A percentile compares a stretch with the other conserved stretches of the same genome.
Evolutionary conservation across 2,113 vertebrate genomes (phyloP).

Genomic region (Leucosticte australis): DNA sequence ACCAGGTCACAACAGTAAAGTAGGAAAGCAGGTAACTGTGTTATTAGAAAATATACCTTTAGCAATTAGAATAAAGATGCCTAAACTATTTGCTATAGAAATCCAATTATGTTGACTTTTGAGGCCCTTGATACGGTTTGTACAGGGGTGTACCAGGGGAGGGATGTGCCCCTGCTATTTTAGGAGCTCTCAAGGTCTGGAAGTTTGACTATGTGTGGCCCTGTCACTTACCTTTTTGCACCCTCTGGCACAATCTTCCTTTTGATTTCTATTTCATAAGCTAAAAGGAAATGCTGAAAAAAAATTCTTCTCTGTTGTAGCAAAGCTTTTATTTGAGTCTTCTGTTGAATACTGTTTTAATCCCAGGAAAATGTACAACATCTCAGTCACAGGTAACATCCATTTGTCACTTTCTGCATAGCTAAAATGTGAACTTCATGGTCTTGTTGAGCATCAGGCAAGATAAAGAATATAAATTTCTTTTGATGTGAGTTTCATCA

Average conservation of each 20-base stretch:
- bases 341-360: not conserved
- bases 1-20: not conserved
- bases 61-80: not conserved
- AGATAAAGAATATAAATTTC: not conserved
- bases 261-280: not conserved
- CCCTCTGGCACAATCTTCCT: not conserved
- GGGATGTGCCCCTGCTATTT: not conserved
- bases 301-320: not conserved
- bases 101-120: not conserved
- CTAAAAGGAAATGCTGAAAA: not conserved
- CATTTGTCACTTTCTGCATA: not conserved
- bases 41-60: not conserved
- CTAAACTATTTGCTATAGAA: not conserved
- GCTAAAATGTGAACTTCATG: not conserved
- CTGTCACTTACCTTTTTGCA: not conserved
- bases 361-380: not conserved
- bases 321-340: not conserved
- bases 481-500: not conserved
- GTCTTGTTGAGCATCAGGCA: not conserved
- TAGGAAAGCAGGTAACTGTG: not conserved
- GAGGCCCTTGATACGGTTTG: not conserved
- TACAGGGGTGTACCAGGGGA: not conserved
- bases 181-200: not conserved
- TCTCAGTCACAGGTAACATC: not conserved
- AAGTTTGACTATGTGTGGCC: no score